Evolutionary conservation across 2,797 vertebrate species (phyloP).

Genomic region (Rhodeus uyekii): DNA sequence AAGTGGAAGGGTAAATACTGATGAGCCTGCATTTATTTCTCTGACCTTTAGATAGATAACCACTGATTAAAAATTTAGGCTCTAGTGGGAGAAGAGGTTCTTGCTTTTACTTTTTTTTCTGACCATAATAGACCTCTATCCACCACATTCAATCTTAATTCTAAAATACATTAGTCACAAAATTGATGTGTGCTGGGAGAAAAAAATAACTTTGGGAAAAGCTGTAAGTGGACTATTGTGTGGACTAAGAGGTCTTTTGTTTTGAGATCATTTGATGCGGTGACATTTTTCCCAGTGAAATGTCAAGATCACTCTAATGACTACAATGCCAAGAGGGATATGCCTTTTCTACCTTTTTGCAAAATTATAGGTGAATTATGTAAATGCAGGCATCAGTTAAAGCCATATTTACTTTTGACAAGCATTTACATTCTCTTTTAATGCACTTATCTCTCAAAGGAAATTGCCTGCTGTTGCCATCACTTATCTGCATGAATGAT

Average conservation of each 20-base stretch:
- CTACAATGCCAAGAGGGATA: constrained; percentile 37
- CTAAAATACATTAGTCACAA: constrained; percentile 55
- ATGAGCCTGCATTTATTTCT: constrained; percentile 72
- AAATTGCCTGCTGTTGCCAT: constrained; percentile 30
- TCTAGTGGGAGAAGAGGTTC: constrained; percentile 54
- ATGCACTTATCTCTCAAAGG: constrained; percentile 50
- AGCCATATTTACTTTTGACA: constrained; percentile 38
- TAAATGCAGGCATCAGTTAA: constrained; percentile 46
- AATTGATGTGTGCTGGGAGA: constrained; percentile 42
- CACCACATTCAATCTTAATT: constrained; percentile 51
- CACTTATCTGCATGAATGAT: constrained; percentile 32
- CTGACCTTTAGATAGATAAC: constrained; percentile 62
- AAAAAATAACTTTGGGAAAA: constrained; percentile 65
- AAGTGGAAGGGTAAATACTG: constrained; percentile 91
- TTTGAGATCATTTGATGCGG: constrained; percentile 48
- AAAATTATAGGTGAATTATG: constrained; percentile 52
- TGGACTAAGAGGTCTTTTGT: constrained; percentile 54
- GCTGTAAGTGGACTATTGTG: constrained; percentile 46
- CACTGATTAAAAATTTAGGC: constrained; percentile 68
- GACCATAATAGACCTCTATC: constrained; percentile 46
- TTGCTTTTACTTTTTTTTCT: constrained; percentile 60
- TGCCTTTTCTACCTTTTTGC: constrained; percentile 39
- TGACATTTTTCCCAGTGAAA: constrained; percentile 50
- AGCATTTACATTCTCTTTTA: constrained; percentile 45
- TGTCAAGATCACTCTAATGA: constrained; percentile 50